Evolutionary conservation across 2,888 invertebrate species (phyloP), one percentile per base, ranked within the genome.

Genomic region (Zygogramma bicolorata): DNA sequence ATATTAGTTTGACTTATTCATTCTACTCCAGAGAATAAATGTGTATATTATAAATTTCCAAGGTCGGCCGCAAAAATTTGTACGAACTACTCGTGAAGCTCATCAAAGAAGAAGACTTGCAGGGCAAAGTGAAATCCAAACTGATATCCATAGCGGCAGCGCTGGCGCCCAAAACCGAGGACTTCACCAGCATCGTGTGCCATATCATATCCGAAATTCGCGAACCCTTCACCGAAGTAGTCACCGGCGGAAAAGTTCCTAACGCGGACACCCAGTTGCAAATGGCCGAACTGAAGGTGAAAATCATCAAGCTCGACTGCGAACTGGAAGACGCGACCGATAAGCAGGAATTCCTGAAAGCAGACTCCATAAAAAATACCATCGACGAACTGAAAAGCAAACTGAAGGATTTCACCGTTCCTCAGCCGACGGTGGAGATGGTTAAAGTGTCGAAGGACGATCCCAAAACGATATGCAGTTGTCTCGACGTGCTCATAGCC

Each of bases 121-220:
- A 76, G 49, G 68, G 71, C 2, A 76, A 77, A n/a, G 66, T 83
- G 18, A 74, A 79, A 7, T 73, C 71, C 18, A 78, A 80, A 73
- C 74, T 83, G 20, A 67, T 83, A 6, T 15, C 62, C 27, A 79
- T 84, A 46, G 74, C 75, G n/a, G 61, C 59, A 2, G 76, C 79
- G 71, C 58, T 81, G 10, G 71, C 73, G 53, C 71, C 76, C 10
- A 76, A 77, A 59, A 46, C 76, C 0, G 81, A 81, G 18, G 70
- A 66, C 13, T 79, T 84, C 34, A 80, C 79, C 4, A 77, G 68
- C 20, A 81, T 81, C 49, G 78, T 82, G 5, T 82, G 81, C 63
- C 71, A 78, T 34, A 73, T 84, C 40, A 82, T 84, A 60, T 81
- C 81, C 2, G 81, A 84, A 25, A 81, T 83, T 66, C 76, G 79